Conservation (phyloP, 2,797 vertebrate species). For the Myotis findleyi region DNA sequence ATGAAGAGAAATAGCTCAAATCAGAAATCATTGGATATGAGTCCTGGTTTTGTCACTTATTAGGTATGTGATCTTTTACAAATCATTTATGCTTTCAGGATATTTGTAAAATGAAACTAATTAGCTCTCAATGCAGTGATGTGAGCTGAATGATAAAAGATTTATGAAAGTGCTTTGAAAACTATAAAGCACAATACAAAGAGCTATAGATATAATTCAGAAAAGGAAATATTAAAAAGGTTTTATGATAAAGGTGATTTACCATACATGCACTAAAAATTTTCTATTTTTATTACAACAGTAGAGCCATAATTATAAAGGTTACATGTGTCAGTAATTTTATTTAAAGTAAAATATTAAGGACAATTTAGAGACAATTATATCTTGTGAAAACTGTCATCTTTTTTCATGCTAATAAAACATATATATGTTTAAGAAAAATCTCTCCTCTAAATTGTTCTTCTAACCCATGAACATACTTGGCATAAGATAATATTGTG, state of each 20-base stretch:
- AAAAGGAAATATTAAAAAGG: constrained; percentile 39
- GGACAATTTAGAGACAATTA: neutral
- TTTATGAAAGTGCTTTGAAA: constrained; percentile 60
- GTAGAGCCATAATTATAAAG: constrained; percentile 54
- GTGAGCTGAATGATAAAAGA: constrained; percentile 57
- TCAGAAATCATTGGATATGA: constrained; percentile 24
- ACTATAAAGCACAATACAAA: constrained; percentile 46
- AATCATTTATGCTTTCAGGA: constrained; percentile 43
- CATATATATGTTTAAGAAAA: constrained; percentile 19
- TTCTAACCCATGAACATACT: constrained; percentile 20
- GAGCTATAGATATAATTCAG: neutral
- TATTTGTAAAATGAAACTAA: constrained; percentile 62
- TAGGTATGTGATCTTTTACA: constrained; percentile 9
- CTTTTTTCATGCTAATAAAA: neutral
- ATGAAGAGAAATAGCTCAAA: neutral
- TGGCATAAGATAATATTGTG: neutral
- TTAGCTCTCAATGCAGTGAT: constrained; percentile 41
- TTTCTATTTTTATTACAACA: constrained; percentile 41
- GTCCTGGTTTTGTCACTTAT: constrained; percentile 7
- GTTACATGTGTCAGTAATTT: neutral
- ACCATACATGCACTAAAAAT: constrained; percentile 7
- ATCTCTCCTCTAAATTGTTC: constrained; percentile 3
- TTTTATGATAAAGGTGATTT: constrained; percentile 44
- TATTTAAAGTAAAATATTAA: constrained; percentile 59
- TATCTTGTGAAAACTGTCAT: neutral